Evolutionary conservation across 2,888 invertebrate species (phyloP), one percentile per base, ranked within the genome.

Genomic region (Heliconius cydno): DNA sequence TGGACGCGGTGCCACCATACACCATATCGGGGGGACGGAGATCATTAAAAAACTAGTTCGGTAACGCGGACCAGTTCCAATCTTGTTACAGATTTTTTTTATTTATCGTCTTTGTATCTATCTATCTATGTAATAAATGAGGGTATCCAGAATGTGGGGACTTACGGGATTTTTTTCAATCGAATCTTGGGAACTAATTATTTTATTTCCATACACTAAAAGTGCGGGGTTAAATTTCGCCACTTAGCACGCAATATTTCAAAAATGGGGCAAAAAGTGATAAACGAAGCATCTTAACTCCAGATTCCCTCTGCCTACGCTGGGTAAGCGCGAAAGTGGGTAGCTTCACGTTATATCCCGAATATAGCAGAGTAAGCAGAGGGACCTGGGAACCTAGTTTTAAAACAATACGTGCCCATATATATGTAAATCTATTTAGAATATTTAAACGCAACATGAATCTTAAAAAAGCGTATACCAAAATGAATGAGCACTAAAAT

Each of bases 1-100:
- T 92, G 87, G 85, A 84, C 83, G 89, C 88, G 85, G 86, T 83
- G 85, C 86, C 41, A 41, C 41, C 41, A 41, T 3, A 41, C 88
- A 85, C 87, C 87, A 83, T 85, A 85, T 85, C 85, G 83, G 80
- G 81, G 81, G 82, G 81, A 80, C 84, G 83, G 84, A 85, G 86
- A 87, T 90, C 90, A 90, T 92, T 92, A 92, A 91, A 90, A 88
- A 92, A 93, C 92, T 90, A 90, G 92, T 92, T 88, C 87, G 85
- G 83, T 82, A 83, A 84, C 86, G 76, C 57, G 77, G 83, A 86
- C 86, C 85, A 86, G 87, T 86, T 84, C 76, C 67, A 74, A 80
- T 82, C 82, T 82, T 80, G 83, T 83, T 83, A 82, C 79, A 77
- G 78, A 30, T 79, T 85, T 85, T 85, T 82, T 84, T 84, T 84